Evolutionary conservation across 2,888 invertebrate genomes (phyloP).

Genomic region (Callosobruchus maculatus): DNA sequence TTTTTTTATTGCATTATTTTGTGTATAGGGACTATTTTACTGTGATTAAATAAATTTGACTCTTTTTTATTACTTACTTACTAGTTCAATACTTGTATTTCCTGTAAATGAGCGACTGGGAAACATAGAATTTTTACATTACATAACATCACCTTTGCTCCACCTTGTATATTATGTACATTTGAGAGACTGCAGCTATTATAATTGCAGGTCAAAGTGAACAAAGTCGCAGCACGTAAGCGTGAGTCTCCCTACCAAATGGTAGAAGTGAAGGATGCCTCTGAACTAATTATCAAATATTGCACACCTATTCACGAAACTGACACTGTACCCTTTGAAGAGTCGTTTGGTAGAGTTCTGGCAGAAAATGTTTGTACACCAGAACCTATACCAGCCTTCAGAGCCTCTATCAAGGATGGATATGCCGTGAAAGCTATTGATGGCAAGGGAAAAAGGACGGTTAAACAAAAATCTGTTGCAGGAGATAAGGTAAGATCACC

Average conservation of each 20-base stretch:
- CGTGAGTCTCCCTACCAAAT: constrained; percentile 81
- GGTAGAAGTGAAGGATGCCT: constrained; percentile 70
- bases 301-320: constrained; percentile 27
- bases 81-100: no score
- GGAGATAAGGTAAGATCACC: constrained; percentile 58
- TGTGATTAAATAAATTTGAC: no score
- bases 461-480: constrained; percentile 68
- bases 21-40: no score
- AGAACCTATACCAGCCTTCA: constrained; percentile 84
- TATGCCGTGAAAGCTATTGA: constrained; percentile 87
- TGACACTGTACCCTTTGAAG: constrained; percentile 41
- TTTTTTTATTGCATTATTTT: no score
- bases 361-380: constrained; percentile 64
- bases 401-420: constrained; percentile 94
- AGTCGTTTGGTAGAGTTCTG: constrained; percentile 59
- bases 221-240: constrained; percentile 63
- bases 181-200: no score
- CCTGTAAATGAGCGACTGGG: no score
- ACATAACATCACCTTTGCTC: no score
- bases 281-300: constrained; percentile 54
- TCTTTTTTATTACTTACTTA: no score
- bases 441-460: constrained; percentile 66
- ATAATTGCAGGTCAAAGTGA: constrained; percentile 51
- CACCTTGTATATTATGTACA: no score
- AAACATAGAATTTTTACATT: no score